Evolutionary conservation across 1,140 invertebrate species (phyloP), one percentile per base, ranked within the genome.

Genomic region (Calycopis cecrops): DNA sequence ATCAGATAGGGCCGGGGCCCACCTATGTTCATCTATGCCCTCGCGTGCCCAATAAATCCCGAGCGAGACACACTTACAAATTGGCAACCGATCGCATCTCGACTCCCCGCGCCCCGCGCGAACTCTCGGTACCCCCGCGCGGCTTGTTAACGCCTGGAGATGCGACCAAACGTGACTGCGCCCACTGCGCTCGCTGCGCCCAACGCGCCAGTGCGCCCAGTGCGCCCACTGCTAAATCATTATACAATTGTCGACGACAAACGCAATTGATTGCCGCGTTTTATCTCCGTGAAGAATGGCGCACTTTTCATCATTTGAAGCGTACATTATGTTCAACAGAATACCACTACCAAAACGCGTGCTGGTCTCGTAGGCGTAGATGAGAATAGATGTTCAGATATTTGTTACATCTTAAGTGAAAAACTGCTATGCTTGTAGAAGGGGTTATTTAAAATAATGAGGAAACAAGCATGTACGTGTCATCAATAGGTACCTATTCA

Each of bases 11-110:
- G 21, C 21, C 21, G 21, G 49, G 28, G 52, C 37, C 52, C 52
- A 53, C 52, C 52, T 54, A 54, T 54, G 52, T 54, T 54, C 51
- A 57, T 59, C 60, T 62, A 59, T 55, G 52, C 48, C 60, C 57
- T 78, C 76, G 74, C 76, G 77, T 79, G 76, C 62, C 57, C 73
- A 72, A 83, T 83, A 83, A 83, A 83, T 83, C 79, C 62, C 52
- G 50, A 21, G 55, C 47, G 68, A 28, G 77, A 79, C 79, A 70
- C 68, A 63, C 67, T 68, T 73, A 80, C 77, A 83, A 83, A 80
- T 83, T 80, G 79, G 74, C 69, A 56, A 34, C 65, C 67, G 79
- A 83, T 83, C 52, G 64, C 48, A 80, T 83, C 79, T 65, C 54
- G 55, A 52, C 72, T 69, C 67, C 61, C 55, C 56, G 58, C 59